These are phyloP conservation scores for Chrysotoxum bicinctum DNA, from an alignment of 2,888 invertebrate species.

Conservation along the genomic window DNA sequence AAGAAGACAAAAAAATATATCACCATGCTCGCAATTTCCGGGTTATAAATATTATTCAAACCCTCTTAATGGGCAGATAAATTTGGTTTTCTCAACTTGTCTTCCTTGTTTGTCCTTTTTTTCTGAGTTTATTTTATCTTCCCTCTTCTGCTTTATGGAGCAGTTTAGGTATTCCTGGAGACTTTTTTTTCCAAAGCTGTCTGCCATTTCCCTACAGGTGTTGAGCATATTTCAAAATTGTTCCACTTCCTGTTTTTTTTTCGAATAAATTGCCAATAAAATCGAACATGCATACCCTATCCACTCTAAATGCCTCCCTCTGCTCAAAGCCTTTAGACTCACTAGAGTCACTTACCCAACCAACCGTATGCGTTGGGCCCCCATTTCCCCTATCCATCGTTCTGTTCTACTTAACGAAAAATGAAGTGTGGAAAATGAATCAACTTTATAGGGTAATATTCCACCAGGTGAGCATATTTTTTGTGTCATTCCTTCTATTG, in stretches of 20 bases:
- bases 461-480: slow-evolving; percentile 61
- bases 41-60: slow-evolving; percentile 43
- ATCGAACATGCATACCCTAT: slow-evolving; percentile 65
- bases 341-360: background rate
- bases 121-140: slow-evolving; percentile 13
- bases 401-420: slow-evolving; percentile 48
- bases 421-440: slow-evolving; percentile 72
- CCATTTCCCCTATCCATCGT: background rate
- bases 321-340: slow-evolving; percentile 24
- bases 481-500: slow-evolving; percentile 7
- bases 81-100: slow-evolving; percentile 43
- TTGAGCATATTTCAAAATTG: slow-evolving; percentile 65
- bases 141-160: background rate
- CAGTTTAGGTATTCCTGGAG: background rate
- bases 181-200: slow-evolving; percentile 14
- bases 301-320: slow-evolving; percentile 61
- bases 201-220: slow-evolving; percentile 60
- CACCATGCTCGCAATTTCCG: slow-evolving; percentile 20
- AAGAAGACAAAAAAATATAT: background rate
- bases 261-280: slow-evolving; percentile 66
- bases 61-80: slow-evolving; percentile 56
- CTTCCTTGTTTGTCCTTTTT: slow-evolving; percentile 3
- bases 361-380: background rate
- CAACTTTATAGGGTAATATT: slow-evolving; percentile 69
- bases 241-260: slow-evolving; percentile 19